These are phyloP conservation scores for Oriolus oriolus DNA, from an alignment of 2,113 vertebrate genomes.

Conservation along the genomic window DNA sequence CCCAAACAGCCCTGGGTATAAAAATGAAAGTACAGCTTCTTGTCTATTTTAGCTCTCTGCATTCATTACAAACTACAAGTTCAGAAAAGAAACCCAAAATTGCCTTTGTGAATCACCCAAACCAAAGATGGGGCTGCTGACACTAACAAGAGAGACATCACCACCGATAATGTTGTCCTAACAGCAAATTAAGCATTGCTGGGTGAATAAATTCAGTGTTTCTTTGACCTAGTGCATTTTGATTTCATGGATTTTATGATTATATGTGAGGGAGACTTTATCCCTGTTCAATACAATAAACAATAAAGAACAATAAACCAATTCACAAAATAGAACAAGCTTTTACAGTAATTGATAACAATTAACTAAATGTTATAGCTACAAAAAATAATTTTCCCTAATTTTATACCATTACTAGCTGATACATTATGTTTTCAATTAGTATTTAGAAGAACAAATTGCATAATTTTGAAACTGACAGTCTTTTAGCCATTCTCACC, in stretches of 20 bases:
- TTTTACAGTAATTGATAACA: not conserved
- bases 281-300: not conserved
- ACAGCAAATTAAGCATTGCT: not conserved
- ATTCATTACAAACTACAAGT: not conserved
- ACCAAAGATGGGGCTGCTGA: not conserved
- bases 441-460: not conserved
- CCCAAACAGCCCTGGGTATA: not conserved
- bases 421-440: not conserved
- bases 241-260: not conserved
- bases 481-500: not conserved
- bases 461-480: not conserved
- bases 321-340: not conserved
- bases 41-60: not conserved
- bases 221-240: not conserved
- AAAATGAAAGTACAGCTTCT: not conserved
- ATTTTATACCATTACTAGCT: not conserved
- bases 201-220: not conserved
- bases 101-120: not conserved
- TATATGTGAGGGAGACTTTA: not conserved
- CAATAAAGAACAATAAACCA: not conserved
- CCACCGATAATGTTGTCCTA: not conserved
- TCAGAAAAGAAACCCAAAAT: not conserved
- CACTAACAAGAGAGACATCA: not conserved
- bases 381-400: not conserved
- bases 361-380: not conserved